These are phyloP conservation scores for Mythimna albipuncta DNA, from an alignment of 2,888 invertebrate genomes.

Conservation along the genomic window DNA sequence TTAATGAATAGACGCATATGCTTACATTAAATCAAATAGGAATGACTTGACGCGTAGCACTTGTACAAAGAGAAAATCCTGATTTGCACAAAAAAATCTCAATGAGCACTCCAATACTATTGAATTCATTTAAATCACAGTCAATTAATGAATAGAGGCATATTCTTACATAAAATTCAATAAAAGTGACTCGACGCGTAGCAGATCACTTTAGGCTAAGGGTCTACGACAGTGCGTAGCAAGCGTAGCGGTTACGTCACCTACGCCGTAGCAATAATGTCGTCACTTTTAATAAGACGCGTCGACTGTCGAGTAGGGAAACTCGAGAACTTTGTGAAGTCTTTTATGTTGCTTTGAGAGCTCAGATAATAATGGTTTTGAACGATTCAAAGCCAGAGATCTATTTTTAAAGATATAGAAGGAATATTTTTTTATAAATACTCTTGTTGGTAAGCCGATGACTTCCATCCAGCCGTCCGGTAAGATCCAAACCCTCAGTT, in stretches of 20 bases:
- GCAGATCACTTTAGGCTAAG: not conserved
- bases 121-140: too few relatives aligned
- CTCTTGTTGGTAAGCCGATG: too few relatives aligned
- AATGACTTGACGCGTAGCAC: too few relatives aligned
- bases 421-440: too few relatives aligned
- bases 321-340: not conserved
- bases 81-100: too few relatives aligned
- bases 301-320: not conserved
- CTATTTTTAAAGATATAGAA: too few relatives aligned
- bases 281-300: not conserved
- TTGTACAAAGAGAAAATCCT: too few relatives aligned
- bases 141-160: too few relatives aligned
- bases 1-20: not conserved
- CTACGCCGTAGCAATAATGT: slow-evolving; percentile 29
- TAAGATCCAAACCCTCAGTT: too few relatives aligned
- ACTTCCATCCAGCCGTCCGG: too few relatives aligned
- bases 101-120: too few relatives aligned
- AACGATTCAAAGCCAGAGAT: not conserved
- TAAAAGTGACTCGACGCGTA: slow-evolving; percentile 3
- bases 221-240: slow-evolving; percentile 29
- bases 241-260: slow-evolving; percentile 13
- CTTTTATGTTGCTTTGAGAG: not conserved
- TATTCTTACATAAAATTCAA: not conserved
- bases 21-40: too few relatives aligned
- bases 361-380: not conserved